phyloP scores from a whole-genome alignment of 2,113 vertebrate species.

The Heterotis niloticus region DNA sequence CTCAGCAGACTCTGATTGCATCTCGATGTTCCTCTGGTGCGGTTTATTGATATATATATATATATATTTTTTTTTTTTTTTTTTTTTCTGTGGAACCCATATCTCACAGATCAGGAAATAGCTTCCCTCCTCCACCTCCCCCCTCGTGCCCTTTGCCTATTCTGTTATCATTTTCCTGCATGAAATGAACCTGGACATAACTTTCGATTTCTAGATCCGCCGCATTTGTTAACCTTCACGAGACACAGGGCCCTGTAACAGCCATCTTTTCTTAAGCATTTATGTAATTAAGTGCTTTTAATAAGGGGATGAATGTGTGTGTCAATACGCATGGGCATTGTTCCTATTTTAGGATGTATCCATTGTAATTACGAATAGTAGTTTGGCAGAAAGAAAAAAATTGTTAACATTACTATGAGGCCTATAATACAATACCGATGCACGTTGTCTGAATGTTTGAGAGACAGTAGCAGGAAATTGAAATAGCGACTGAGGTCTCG shows the following conservation, averaged over 20 bases:
- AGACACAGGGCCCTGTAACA: background rate
- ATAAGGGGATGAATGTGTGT: conserved; percentile 1
- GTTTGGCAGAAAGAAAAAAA: background rate
- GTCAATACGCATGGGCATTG: conserved; percentile 2
- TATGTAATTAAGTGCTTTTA: conserved; percentile 10
- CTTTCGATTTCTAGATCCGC: conserved; percentile 1
- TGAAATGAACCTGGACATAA: background rate
- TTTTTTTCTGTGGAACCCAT: background rate
- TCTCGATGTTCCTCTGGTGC: conserved; percentile 21
- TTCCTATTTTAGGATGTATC: background rate
- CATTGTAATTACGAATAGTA: conserved; percentile 18
- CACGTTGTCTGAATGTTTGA: conserved; percentile 13
- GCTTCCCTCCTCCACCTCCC: background rate
- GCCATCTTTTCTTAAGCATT: background rate
- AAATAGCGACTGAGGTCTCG: conserved; percentile 42
- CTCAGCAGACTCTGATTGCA: conserved; percentile 5
- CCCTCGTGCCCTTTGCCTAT: background rate
- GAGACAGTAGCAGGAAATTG: conserved; percentile 38
- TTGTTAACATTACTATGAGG: background rate
- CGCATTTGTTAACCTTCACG: conserved; percentile 12
- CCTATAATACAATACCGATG: conserved; percentile 1
- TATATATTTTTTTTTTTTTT: background rate
- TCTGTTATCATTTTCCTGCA: conserved; percentile 2
- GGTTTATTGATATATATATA: conserved; percentile 13
- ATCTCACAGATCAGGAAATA: conserved; percentile 22